These are phyloP conservation scores for Ivindomyrus marchei DNA, from an alignment of 2,113 vertebrate genomes.

Conservation along the genomic window DNA sequence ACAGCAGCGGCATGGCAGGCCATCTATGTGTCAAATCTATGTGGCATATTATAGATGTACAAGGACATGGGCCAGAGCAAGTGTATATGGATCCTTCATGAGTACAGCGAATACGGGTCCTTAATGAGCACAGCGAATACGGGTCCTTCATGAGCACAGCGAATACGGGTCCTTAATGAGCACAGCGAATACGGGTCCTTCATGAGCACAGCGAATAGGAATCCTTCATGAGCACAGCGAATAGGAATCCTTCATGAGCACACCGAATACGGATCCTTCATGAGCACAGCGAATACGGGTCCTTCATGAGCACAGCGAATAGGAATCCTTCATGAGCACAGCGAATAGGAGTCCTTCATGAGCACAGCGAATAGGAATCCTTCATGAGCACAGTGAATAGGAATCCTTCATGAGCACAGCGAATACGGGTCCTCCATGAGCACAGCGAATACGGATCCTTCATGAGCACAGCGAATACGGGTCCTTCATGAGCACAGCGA, in stretches of 20 bases:
- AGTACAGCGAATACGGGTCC: no score
- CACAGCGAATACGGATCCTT: no score
- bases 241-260: no score
- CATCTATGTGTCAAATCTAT: no score
- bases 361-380: no score
- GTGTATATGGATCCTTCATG: not conserved
- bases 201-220: not conserved
- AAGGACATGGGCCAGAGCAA: not conserved
- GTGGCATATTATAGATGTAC: not conserved
- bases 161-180: not conserved
- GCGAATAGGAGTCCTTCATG: not conserved
- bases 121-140: no score
- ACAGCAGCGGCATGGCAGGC: no score
- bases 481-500: not conserved
- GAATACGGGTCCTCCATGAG: no score
- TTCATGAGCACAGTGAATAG: not conserved
- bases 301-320: not conserved
- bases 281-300: not conserved
- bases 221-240: no score
- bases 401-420: not conserved
- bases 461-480: not conserved
- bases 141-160: no score
- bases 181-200: not conserved
- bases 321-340: no score
- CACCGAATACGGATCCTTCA: no score